Conservation (phyloP, 2,888 invertebrate species). For the Erannis defoliaria region DNA sequence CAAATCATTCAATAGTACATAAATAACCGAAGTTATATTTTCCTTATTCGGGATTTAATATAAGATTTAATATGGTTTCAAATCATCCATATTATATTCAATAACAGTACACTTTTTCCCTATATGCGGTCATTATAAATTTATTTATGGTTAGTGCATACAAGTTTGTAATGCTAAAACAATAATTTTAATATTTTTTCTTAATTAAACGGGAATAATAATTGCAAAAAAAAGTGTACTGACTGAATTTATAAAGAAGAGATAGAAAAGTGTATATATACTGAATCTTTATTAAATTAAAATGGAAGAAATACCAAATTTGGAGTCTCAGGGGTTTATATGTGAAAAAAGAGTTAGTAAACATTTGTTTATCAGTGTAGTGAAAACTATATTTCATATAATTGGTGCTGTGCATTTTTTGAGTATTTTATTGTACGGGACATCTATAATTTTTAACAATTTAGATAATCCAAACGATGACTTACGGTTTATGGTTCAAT, state of each 20-base stretch:
- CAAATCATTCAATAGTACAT: too few relatives aligned
- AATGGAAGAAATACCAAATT: constrained; percentile 10
- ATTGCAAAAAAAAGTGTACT: background rate
- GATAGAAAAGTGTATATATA: too few relatives aligned
- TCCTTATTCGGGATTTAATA: background rate
- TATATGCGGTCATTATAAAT: background rate
- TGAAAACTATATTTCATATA: constrained; percentile 8
- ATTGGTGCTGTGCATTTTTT: background rate
- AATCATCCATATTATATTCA: background rate
- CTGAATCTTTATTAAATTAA: too few relatives aligned
- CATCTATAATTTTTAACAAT: constrained; percentile 21
- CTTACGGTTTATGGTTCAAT: constrained; percentile 28
- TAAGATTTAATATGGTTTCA: background rate
- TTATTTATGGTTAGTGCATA: background rate
- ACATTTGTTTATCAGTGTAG: background rate
- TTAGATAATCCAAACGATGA: constrained; percentile 15
- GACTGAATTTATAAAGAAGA: too few relatives aligned
- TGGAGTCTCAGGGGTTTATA: constrained; percentile 21
- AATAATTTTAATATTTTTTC: background rate
- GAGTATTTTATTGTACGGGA: constrained; percentile 3
- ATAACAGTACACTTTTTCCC: background rate
- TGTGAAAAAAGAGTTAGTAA: constrained; percentile 7
- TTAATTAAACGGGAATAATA: background rate
- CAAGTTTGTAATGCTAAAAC: background rate
- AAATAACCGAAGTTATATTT: too few relatives aligned